Evolutionary conservation across 23 tunicate genomes (phyloP).

Genomic region (Halocynthia roretzi): DNA sequence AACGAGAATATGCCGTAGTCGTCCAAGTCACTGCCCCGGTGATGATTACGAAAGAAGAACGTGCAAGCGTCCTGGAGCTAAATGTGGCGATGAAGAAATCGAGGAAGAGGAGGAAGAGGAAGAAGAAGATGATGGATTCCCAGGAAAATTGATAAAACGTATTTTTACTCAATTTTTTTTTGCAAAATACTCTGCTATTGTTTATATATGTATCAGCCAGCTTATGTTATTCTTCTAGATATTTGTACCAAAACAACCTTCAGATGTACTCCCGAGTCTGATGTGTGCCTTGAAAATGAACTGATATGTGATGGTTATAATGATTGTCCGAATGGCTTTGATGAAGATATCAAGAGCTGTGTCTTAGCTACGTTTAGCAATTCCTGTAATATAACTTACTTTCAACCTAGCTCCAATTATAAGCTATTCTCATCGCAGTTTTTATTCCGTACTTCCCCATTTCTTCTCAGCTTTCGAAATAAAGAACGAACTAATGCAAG

Average conservation of each 20-base stretch:
- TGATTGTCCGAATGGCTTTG: constrained; percentile 55
- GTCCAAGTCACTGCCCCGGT: constrained; percentile 48
- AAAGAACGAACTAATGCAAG: constrained; percentile 59
- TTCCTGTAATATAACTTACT: constrained; percentile 14
- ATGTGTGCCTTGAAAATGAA: constrained; percentile 8
- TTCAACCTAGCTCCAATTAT: background rate
- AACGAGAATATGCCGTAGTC: constrained; percentile 28
- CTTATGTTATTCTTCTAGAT: constrained; percentile 20
- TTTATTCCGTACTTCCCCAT: background rate
- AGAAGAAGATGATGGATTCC: background rate
- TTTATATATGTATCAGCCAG: background rate
- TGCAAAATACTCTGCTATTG: background rate
- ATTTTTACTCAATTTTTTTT: background rate
- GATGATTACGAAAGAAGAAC: constrained; percentile 17
- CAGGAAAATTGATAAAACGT: background rate
- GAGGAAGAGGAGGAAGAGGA: background rate
- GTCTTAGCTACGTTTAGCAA: constrained; percentile 17
- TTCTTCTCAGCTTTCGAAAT: constrained; percentile 52
- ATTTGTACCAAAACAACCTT: background rate
- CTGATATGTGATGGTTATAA: constrained; percentile 65
- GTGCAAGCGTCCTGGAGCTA: constrained; percentile 22
- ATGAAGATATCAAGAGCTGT: constrained; percentile 49
- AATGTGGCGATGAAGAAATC: constrained; percentile 3
- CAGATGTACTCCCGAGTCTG: constrained; percentile 17
- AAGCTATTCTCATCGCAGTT: background rate